A percentile compares a stretch with the other conserved stretches of the same genome.
These are phyloP conservation scores for Gambelia wislizenii DNA, from an alignment of 2,797 vertebrate species.

Conservation along the genomic window DNA sequence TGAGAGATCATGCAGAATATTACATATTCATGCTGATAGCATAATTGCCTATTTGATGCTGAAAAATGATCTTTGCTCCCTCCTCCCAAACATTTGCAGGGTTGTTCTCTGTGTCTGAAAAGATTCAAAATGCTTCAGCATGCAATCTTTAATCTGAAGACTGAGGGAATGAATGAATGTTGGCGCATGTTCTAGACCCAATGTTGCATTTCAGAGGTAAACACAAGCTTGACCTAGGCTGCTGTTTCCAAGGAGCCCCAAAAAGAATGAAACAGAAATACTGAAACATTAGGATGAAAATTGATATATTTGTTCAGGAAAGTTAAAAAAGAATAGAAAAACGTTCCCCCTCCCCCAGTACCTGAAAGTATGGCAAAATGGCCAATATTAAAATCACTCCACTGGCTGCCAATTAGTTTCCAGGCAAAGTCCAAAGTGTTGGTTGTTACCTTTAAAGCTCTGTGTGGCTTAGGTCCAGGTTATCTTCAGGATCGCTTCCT, in stretches of 20 bases:
- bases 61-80: neutral
- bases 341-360: too few relatives aligned
- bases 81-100: neutral
- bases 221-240: neutral
- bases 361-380: too few relatives aligned
- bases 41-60: neutral
- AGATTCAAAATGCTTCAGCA: neutral
- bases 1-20: neutral
- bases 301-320: neutral
- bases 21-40: neutral
- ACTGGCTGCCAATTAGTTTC: too few relatives aligned
- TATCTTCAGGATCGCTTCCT: too few relatives aligned
- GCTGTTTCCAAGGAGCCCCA: neutral
- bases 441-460: too few relatives aligned
- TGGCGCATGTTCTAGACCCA: neutral
- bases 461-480: too few relatives aligned
- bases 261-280: neutral
- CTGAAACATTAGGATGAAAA: neutral
- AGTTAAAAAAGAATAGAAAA: too few relatives aligned
- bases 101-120: neutral
- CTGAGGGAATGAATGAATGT: neutral
- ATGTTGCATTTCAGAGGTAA: neutral
- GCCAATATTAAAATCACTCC: too few relatives aligned
- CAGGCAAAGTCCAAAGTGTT: too few relatives aligned
- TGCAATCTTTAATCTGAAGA: neutral